phyloP scores from a whole-genome alignment of 2,888 invertebrate species.

The Drosophila planitibia region DNA sequence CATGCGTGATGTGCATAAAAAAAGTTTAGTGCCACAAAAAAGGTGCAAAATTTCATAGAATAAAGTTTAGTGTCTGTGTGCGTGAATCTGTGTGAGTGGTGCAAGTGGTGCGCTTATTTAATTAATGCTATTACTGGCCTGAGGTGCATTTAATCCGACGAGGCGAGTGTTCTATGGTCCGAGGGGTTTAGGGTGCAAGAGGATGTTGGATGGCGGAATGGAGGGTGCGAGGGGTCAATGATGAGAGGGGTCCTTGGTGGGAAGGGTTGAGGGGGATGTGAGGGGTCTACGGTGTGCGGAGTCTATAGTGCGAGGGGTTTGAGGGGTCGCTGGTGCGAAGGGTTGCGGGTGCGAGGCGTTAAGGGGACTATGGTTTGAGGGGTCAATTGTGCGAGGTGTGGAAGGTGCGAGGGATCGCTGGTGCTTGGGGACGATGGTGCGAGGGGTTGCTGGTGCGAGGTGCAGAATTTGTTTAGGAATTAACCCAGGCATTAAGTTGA shows the following conservation, averaged over 20 bases:
- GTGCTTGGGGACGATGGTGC: background rate
- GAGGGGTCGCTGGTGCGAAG: background rate
- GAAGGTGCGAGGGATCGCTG: background rate
- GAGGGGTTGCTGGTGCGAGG: background rate
- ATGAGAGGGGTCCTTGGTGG: background rate
- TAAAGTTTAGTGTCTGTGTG: conserved; percentile 9
- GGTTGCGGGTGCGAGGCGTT: background rate
- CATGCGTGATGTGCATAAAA: conserved; percentile 67
- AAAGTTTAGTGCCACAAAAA: conserved; percentile 74
- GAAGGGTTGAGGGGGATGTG: background rate
- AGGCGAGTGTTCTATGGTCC: background rate
- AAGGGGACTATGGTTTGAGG: background rate
- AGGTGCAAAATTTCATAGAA: conserved; percentile 51
- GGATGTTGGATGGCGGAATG: too few relatives aligned
- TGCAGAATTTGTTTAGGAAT: conserved; percentile 20
- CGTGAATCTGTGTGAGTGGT: conserved; percentile 25
- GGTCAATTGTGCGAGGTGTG: background rate
- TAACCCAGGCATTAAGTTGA: conserved; percentile 5
- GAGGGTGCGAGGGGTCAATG: background rate
- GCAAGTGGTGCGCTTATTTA: conserved; percentile 55
- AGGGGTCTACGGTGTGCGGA: background rate
- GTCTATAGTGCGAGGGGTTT: background rate
- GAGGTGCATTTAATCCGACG: conserved; percentile 40
- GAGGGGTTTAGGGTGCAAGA: background rate
- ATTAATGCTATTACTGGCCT: conserved; percentile 65